Evolutionary conservation across 2,113 vertebrate species (phyloP).

Genomic region (Epinephelus cyanopodus): DNA sequence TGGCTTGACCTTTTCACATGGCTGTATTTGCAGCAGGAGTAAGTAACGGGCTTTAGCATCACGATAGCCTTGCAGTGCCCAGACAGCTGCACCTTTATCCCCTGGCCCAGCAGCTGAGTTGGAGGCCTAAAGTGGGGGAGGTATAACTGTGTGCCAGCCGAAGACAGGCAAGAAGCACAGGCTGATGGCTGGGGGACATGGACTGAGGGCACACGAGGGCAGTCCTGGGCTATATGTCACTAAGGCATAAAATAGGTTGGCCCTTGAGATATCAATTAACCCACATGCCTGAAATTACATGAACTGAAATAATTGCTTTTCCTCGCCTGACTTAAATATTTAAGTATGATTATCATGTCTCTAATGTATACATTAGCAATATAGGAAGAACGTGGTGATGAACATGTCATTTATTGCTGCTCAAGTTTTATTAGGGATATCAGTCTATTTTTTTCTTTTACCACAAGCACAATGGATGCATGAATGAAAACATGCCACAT

Average conservation of each 20-base stretch:
- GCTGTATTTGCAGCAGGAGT: slow-evolving; percentile 68
- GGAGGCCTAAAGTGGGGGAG: slow-evolving; percentile 38
- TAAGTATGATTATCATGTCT: not conserved
- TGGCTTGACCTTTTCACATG: slow-evolving; percentile 76
- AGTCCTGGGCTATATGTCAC: slow-evolving; percentile 28
- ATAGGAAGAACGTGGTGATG: not conserved
- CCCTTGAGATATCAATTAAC: slow-evolving; percentile 39
- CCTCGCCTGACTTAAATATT: not conserved
- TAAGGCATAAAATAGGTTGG: slow-evolving; percentile 37
- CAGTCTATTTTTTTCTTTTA: not conserved
- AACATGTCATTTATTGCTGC: not conserved
- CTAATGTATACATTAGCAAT: not conserved
- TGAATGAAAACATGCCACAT: slow-evolving; percentile 9
- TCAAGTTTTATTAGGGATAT: not conserved
- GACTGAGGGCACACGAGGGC: slow-evolving; percentile 1
- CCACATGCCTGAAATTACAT: slow-evolving; percentile 39
- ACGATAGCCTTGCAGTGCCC: slow-evolving; percentile 60
- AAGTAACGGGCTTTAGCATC: slow-evolving; percentile 71
- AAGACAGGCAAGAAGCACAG: slow-evolving; percentile 22
- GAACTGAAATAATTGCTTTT: slow-evolving; percentile 18
- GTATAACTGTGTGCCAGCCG: slow-evolving; percentile 14
- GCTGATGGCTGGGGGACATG: not conserved
- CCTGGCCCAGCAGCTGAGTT: slow-evolving; percentile 64
- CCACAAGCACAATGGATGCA: not conserved
- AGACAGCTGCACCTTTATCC: slow-evolving; percentile 81